A percentile compares a stretch with the other conserved stretches of the same genome.
Evolutionary conservation across 2,888 invertebrate species (phyloP).

Genomic region (Celastrina argiolus): DNA sequence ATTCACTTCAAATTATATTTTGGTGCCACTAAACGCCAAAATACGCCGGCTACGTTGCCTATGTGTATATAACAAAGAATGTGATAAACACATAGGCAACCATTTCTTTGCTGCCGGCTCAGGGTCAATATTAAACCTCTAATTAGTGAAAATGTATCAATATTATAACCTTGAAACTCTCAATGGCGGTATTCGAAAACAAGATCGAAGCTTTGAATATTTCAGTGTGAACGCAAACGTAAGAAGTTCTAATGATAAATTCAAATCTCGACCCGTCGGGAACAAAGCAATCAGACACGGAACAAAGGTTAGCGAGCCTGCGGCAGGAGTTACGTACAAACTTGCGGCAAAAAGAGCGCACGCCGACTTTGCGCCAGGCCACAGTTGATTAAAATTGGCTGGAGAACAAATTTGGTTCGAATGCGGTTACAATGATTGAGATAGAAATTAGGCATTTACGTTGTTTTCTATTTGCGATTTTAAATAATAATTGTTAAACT

Average conservation of each 20-base stretch:
- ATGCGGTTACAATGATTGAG: constrained; percentile 25
- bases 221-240: constrained; percentile 41
- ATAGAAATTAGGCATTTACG: constrained; percentile 16
- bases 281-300: constrained; percentile 68
- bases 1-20: too few species aligned
- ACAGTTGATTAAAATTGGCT: constrained; percentile 38
- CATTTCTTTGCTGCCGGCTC: not conserved
- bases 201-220: constrained; percentile 60
- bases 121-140: not conserved
- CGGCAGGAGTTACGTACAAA: constrained; percentile 43
- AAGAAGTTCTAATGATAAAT: constrained; percentile 53
- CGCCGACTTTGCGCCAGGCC: constrained; percentile 40
- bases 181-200: constrained; percentile 32
- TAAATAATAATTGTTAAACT: not conserved
- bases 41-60: too few species aligned
- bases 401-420: constrained; percentile 26
- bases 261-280: constrained; percentile 63
- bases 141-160: not conserved
- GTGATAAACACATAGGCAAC: too few species aligned
- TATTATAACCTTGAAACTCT: not conserved
- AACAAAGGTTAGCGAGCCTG: constrained; percentile 57
- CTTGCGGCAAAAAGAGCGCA: constrained; percentile 44
- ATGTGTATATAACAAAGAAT: too few species aligned
- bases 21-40: too few species aligned
- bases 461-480: constrained; percentile 8